These are phyloP conservation scores for Euphonia xanthogaster DNA, from an alignment of 2,797 vertebrate genomes.

Conservation along the genomic window DNA sequence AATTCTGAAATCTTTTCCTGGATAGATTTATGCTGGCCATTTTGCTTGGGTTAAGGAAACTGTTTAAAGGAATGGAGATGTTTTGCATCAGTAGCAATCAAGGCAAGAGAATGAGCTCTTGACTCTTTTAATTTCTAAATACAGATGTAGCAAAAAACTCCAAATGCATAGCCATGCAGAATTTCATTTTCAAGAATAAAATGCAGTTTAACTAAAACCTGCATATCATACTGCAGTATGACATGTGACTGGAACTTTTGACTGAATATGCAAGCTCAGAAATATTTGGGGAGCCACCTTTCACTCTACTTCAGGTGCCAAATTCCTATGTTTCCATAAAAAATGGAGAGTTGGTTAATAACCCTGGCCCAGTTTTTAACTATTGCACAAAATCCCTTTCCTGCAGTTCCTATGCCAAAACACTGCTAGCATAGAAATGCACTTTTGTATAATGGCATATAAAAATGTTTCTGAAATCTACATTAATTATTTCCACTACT, in stretches of 20 bases:
- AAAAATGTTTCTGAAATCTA: background rate
- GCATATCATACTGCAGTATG: background rate
- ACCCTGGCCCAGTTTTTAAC: background rate
- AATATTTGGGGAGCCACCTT: background rate
- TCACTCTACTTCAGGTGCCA: background rate
- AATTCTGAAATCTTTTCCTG: background rate
- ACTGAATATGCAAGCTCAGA: background rate
- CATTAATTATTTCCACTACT: background rate
- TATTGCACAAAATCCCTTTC: background rate
- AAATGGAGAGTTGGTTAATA: background rate
- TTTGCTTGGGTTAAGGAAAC: background rate
- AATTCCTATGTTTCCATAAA: background rate
- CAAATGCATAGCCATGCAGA: background rate
- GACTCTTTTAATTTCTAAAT: background rate
- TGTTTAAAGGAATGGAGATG: background rate
- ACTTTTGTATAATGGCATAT: background rate
- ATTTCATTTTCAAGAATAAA: background rate
- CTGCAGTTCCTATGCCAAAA: background rate
- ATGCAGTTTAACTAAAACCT: background rate
- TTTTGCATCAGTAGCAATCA: background rate
- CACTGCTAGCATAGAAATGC: background rate
- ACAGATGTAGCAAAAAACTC: background rate
- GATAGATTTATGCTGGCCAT: background rate
- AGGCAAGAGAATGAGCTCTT: background rate
- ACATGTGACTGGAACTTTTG: background rate